phyloP scores from a whole-genome alignment of 2,797 vertebrate species.

The Halcyon smyrnensis region DNA sequence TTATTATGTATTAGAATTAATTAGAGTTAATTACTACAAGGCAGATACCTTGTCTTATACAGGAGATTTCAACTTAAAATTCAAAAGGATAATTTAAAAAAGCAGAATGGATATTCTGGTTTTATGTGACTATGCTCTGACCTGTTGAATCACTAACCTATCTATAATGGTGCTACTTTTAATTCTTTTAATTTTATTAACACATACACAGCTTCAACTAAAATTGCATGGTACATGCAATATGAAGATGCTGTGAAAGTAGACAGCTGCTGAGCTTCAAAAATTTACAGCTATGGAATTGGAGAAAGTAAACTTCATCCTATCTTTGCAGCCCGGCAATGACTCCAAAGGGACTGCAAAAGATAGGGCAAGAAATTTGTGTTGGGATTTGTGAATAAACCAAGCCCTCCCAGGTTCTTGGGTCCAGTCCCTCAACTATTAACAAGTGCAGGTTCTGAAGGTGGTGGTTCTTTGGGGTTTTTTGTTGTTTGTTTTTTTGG shows the following conservation, averaged over 20 bases:
- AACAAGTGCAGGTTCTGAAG: background rate
- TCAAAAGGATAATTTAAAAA: background rate
- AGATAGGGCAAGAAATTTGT: background rate
- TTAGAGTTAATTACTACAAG: background rate
- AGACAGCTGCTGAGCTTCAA: background rate
- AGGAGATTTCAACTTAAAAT: background rate
- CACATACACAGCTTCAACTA: background rate
- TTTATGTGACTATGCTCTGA: background rate
- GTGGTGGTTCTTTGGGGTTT: rapidly evolving
- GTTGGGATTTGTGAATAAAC: background rate
- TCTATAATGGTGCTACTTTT: background rate
- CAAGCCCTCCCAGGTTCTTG: background rate
- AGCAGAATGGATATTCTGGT: background rate
- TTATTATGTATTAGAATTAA: background rate
- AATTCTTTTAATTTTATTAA: background rate
- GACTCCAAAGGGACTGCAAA: background rate
- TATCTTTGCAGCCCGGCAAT: background rate
- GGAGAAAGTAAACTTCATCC: background rate
- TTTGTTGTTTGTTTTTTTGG: background rate
- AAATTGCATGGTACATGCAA: background rate
- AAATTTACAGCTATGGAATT: background rate
- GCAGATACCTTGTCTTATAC: background rate
- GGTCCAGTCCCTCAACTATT: background rate
- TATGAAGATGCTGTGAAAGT: background rate
- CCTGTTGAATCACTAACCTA: background rate